phyloP scores from a whole-genome alignment of 2,888 invertebrate species.

The Mactromeris polynyma region DNA sequence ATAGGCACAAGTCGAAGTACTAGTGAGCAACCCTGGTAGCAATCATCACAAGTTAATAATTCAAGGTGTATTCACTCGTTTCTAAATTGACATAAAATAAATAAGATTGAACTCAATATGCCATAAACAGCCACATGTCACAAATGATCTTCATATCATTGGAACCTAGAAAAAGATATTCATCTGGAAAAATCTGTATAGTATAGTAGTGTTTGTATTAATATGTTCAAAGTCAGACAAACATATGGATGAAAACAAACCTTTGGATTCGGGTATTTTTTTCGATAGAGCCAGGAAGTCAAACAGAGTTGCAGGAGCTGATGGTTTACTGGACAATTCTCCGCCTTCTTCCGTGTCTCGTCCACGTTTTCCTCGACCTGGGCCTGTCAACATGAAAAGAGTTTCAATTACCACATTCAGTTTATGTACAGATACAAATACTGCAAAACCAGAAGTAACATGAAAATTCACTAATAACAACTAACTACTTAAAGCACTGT shows the following conservation, averaged over 20 bases:
- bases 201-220: no score
- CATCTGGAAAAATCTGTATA: no score
- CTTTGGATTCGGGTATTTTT: slow-evolving; percentile 82
- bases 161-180: no score
- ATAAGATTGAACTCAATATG: no score
- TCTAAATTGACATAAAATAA: no score
- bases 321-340: slow-evolving; percentile 79
- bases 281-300: slow-evolving; percentile 79
- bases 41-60: no score
- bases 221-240: not conserved
- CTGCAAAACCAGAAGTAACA: not conserved
- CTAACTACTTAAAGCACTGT: no score
- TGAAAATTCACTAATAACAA: not conserved
- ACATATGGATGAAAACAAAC: slow-evolving; percentile 20
- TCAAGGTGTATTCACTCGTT: no score
- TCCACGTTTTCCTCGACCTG: slow-evolving; percentile 67
- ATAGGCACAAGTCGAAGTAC: no score
- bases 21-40: no score
- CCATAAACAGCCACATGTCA: no score
- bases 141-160: no score
- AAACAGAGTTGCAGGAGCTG: slow-evolving; percentile 86
- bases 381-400: slow-evolving; percentile 17
- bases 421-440: not conserved
- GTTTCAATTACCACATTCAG: not conserved
- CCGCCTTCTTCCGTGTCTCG: slow-evolving; percentile 78